phyloP scores from a whole-genome alignment of 2,797 vertebrate genomes.

The Hydrophis major region DNA sequence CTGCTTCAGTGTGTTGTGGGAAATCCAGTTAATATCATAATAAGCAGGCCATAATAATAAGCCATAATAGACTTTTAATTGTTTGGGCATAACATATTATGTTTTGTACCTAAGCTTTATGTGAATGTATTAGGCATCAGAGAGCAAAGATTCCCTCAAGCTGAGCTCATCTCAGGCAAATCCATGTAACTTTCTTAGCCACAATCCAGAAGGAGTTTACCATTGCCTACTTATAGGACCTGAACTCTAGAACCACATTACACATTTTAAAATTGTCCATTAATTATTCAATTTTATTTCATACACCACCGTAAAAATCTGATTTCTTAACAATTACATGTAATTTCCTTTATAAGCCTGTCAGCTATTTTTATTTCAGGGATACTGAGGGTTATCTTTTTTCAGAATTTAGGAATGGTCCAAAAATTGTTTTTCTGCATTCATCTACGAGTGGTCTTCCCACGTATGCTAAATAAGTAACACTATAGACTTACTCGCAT shows the following conservation, averaged over 20 bases:
- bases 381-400: neutral
- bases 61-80: neutral
- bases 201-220: neutral
- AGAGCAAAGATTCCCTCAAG: neutral
- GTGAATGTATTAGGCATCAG: neutral
- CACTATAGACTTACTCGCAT: neutral
- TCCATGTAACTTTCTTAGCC: neutral
- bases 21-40: neutral
- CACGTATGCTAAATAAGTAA: conserved; percentile 3
- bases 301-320: neutral
- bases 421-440: conserved; percentile 8
- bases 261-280: conserved; percentile 18
- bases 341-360: conserved; percentile 12
- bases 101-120: neutral
- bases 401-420: conserved; percentile 1
- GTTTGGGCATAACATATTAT: neutral
- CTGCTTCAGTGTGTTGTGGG: neutral
- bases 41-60: neutral
- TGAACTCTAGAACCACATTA: neutral
- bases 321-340: conserved; percentile 24
- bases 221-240: neutral
- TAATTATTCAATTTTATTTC: conserved; percentile 12
- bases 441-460: neutral
- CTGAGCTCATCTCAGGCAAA: neutral
- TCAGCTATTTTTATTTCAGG: neutral